phyloP scores from a whole-genome alignment of 2,113 vertebrate genomes.

The Leptodactylus fuscus region DNA sequence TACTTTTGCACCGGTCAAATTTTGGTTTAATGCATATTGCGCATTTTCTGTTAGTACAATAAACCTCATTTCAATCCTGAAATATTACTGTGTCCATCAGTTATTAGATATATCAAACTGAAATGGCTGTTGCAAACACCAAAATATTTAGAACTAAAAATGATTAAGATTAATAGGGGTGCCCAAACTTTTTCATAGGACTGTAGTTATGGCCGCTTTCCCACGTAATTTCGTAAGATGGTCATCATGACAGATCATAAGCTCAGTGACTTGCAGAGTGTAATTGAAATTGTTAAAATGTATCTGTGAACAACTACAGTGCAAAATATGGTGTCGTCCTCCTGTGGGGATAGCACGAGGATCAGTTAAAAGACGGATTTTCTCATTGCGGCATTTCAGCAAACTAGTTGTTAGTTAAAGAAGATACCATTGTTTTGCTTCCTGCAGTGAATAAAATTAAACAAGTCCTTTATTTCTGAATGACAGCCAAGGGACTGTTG shows the following conservation, averaged over 20 bases:
- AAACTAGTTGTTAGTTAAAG: slow-evolving; percentile 61
- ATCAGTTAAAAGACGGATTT: slow-evolving; percentile 32
- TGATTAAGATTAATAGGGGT: no score
- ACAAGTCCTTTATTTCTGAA: slow-evolving; percentile 72
- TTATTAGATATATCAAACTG: no score
- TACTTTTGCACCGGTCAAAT: no score
- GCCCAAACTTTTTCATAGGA: no score
- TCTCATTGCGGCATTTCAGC: slow-evolving; percentile 52
- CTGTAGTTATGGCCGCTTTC: background rate
- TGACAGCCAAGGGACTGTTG: slow-evolving; percentile 74
- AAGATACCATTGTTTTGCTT: slow-evolving; percentile 68
- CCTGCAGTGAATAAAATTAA: slow-evolving; percentile 72
- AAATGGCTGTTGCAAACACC: no score
- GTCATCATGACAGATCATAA: background rate
- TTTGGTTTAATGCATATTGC: no score
- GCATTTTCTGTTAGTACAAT: no score
- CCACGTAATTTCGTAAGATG: background rate
- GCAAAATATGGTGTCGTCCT: fast-evolving
- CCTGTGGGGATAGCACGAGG: slow-evolving; percentile 22
- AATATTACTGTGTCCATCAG: no score
- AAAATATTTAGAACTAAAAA: no score
- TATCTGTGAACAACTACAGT: slow-evolving; percentile 36
- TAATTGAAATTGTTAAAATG: background rate
- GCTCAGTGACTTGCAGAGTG: background rate
- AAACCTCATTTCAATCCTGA: no score